Evolutionary conservation across 1,140 invertebrate species (phyloP).

Genomic region (Marisa cornuarietis): DNA sequence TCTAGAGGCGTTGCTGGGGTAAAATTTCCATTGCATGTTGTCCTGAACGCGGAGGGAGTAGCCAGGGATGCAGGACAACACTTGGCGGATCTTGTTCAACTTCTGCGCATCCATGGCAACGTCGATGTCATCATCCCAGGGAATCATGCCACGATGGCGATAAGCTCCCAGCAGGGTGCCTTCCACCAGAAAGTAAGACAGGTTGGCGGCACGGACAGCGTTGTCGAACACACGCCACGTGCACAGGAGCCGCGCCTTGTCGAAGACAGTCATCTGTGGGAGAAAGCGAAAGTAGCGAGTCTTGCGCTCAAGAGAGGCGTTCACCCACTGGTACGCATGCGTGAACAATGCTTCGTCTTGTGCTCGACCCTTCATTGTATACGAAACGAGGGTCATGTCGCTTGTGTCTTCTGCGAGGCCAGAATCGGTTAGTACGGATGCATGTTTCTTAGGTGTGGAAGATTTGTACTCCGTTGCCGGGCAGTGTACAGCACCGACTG

Average conservation of each 20-base stretch:
- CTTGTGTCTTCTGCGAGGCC: background rate
- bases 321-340: background rate
- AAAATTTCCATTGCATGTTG: constrained; percentile 28
- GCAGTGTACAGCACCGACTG: background rate
- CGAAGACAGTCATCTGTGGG: background rate
- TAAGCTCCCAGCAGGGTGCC: background rate
- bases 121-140: constrained; percentile 30
- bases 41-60: background rate
- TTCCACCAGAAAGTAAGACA: background rate
- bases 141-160: constrained; percentile 22
- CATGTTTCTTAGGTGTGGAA: background rate
- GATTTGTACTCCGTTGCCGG: background rate
- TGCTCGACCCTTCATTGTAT: background rate
- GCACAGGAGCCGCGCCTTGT: constrained; percentile 1
- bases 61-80: constrained; percentile 17
- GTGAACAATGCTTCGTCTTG: background rate
- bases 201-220: background rate
- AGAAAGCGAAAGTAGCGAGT: background rate
- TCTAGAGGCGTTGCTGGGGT: background rate
- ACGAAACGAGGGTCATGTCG: background rate
- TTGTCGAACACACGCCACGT: constrained; percentile 7
- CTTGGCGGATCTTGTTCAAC: constrained; percentile 2
- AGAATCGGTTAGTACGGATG: background rate
- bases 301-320: background rate
- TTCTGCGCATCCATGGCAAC: constrained; percentile 12